Percentiles rank a stretch among this genome's conserved stretches.
Conservation (phyloP, 2,888 invertebrate species). For the Corythucha ciliata region DNA sequence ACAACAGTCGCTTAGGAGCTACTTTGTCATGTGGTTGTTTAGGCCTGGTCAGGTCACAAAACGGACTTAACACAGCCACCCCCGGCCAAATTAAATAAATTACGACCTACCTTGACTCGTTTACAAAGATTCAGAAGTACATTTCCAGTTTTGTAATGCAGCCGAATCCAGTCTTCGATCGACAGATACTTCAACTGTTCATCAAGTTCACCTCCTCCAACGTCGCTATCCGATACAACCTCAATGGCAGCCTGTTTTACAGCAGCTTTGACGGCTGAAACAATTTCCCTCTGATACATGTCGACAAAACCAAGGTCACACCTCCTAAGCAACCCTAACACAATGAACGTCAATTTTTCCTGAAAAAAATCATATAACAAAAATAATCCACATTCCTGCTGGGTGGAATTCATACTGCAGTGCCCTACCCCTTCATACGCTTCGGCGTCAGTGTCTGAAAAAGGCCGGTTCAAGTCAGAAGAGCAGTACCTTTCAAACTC, state of each 20-base stretch:
- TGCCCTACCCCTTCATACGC: slow-evolving; percentile 25
- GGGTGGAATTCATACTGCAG: background rate
- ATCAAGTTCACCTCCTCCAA: slow-evolving; percentile 43
- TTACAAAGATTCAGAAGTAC: slow-evolving; percentile 59
- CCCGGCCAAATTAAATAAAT: too few relatives aligned
- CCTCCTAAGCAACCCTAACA: slow-evolving; percentile 80
- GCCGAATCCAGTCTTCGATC: slow-evolving; percentile 57
- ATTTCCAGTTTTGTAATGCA: slow-evolving; percentile 56
- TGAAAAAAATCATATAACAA: slow-evolving; percentile 41
- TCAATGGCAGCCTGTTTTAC: slow-evolving; percentile 72
- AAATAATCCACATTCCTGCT: too few relatives aligned
- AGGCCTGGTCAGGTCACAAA: too few relatives aligned
- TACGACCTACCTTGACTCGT: slow-evolving; percentile 51
- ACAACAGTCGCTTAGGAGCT: too few relatives aligned
- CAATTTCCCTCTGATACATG: slow-evolving; percentile 77
- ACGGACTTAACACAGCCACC: background rate
- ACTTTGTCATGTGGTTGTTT: too few relatives aligned
- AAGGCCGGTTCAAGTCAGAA: slow-evolving; percentile 79
- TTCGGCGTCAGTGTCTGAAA: slow-evolving; percentile 45
- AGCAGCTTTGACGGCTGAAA: slow-evolving; percentile 75
- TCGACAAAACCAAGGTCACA: slow-evolving; percentile 77
- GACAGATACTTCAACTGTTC: slow-evolving; percentile 50
- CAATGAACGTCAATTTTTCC: slow-evolving; percentile 77
- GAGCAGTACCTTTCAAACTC: slow-evolving; percentile 90
- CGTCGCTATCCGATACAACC: slow-evolving; percentile 51